A percentile compares a stretch with the other conserved stretches of the same genome.
phyloP scores from a whole-genome alignment of 2,113 vertebrate genomes.

The Eidolon helvum region DNA sequence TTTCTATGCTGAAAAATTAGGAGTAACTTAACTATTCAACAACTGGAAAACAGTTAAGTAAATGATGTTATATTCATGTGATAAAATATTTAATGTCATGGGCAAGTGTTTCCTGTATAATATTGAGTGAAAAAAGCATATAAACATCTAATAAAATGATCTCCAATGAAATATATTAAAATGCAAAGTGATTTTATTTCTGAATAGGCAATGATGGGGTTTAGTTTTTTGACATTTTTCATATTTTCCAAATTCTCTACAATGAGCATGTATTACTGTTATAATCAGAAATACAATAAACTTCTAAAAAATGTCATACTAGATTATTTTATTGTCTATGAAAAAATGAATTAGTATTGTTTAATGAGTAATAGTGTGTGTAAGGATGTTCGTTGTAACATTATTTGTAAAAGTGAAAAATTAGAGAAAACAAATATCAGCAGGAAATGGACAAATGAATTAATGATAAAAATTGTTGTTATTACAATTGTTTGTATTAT shows the following conservation, averaged over 20 bases:
- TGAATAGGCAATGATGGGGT: background rate
- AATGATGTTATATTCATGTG: background rate
- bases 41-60: background rate
- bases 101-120: background rate
- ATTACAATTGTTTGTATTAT: background rate
- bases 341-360: background rate
- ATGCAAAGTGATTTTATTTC: background rate
- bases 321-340: background rate
- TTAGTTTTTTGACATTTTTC: background rate
- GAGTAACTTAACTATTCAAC: background rate
- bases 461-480: background rate
- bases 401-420: constrained; percentile 24
- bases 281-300: background rate
- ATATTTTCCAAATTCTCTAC: background rate
- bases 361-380: background rate
- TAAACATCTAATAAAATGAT: background rate
- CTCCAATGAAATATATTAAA: background rate
- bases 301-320: background rate
- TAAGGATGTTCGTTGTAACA: background rate
- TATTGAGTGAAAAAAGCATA: background rate
- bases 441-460: background rate
- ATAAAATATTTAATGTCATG: background rate
- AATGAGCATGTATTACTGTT: background rate
- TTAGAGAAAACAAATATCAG: background rate
- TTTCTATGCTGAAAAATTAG: background rate